Percentiles rank a stretch among this genome's conserved stretches.
phyloP scores from a whole-genome alignment of 2,797 vertebrate genomes.

The Merluccius polli region DNA sequence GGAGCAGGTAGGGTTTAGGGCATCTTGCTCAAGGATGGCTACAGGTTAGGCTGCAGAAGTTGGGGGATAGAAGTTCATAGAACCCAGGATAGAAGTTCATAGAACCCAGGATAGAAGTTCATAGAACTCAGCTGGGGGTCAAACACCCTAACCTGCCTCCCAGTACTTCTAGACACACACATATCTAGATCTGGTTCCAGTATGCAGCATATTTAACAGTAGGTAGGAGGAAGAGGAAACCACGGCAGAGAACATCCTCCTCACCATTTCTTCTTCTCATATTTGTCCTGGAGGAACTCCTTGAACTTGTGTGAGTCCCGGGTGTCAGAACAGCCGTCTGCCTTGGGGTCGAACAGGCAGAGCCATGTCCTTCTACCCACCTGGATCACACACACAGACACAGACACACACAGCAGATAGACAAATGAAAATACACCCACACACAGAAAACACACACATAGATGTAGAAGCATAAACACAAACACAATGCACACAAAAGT shows the following conservation, averaged over 20 bases:
- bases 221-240: background rate
- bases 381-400: conserved; percentile 54
- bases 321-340: conserved; percentile 79
- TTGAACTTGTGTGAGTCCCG: conserved; percentile 89
- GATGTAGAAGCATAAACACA: conserved; percentile 7
- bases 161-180: background rate
- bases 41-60: no score
- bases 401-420: conserved; percentile 14
- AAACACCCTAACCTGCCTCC: background rate
- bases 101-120: no score
- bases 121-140: background rate
- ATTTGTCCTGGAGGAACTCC: conserved; percentile 92
- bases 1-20: no score
- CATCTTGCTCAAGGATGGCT: no score
- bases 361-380: conserved; percentile 87
- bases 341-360: conserved; percentile 82
- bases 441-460: conserved; percentile 14
- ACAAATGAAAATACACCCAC: background rate
- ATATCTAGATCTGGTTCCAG: no score
- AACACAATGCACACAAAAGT: conserved; percentile 17
- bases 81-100: no score
- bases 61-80: no score
- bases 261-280: conserved; percentile 91
- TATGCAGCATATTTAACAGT: background rate
- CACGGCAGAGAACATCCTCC: conserved; percentile 15